Evolutionary conservation across 1,140 invertebrate genomes (phyloP).

Genomic region (Rhagoletis pomonella): DNA sequence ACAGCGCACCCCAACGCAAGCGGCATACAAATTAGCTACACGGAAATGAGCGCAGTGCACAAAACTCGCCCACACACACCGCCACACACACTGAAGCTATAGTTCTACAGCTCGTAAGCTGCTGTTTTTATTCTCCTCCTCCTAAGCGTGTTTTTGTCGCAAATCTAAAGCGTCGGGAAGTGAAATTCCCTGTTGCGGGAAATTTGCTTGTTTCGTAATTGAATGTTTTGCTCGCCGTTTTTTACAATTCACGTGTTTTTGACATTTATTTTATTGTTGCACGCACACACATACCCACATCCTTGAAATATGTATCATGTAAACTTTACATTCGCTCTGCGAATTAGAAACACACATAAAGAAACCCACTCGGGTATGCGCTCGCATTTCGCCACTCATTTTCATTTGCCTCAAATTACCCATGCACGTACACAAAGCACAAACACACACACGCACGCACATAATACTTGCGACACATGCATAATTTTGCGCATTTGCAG

Average conservation of each 20-base stretch:
- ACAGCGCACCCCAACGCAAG: constrained; percentile 14
- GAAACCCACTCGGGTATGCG: neutral
- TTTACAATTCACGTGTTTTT: constrained; percentile 55
- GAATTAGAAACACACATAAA: neutral
- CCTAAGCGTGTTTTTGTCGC: neutral
- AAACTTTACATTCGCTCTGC: neutral
- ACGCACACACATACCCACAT: neutral
- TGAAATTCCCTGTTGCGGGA: constrained; percentile 36
- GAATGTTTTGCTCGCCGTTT: constrained; percentile 52
- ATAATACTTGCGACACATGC: neutral
- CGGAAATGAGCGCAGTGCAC: constrained; percentile 23
- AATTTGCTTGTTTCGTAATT: constrained; percentile 55
- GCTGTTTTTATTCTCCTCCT: neutral
- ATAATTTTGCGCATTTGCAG: neutral
- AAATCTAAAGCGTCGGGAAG: neutral
- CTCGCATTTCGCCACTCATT: constrained; percentile 25
- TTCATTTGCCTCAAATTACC: constrained; percentile 53
- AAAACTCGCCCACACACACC: neutral
- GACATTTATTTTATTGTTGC: constrained; percentile 56
- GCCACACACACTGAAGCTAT: neutral
- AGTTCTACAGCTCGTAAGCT: neutral
- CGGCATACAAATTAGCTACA: constrained; percentile 51
- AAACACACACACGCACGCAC: neutral
- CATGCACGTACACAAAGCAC: constrained; percentile 24
- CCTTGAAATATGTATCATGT: neutral